phyloP scores from a whole-genome alignment of 2,888 invertebrate species.

The Chloroclysta siterata region DNA sequence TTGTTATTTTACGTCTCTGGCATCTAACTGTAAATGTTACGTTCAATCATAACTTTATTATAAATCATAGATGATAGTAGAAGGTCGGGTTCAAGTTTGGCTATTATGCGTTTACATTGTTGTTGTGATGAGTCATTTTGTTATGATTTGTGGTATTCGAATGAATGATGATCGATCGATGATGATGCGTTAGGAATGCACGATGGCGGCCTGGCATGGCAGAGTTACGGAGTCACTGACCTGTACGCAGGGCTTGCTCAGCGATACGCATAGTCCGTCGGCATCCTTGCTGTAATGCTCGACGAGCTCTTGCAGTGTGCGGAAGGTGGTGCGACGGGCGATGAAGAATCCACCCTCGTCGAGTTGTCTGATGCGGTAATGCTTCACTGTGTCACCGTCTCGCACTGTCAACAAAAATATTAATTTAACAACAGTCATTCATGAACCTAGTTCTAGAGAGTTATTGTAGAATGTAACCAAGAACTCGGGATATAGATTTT shows the following conservation, averaged over 20 bases:
- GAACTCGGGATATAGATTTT: neutral
- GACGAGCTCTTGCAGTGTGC: slow-evolving; percentile 98
- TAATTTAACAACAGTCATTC: neutral
- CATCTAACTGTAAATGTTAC: slow-evolving; percentile 45
- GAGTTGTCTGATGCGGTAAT: slow-evolving; percentile 98
- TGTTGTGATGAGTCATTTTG: slow-evolving; percentile 37
- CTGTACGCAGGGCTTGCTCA: slow-evolving; percentile 97
- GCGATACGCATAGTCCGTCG: slow-evolving; percentile 98
- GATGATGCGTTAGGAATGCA: slow-evolving; percentile 28
- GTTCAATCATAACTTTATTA: slow-evolving; percentile 48
- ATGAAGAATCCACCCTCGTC: slow-evolving; percentile 99
- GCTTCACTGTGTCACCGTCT: slow-evolving; percentile 99
- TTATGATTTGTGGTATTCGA: slow-evolving; percentile 31
- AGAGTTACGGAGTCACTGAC: slow-evolving; percentile 70
- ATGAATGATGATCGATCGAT: slow-evolving; percentile 32
- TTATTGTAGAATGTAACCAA: neutral
- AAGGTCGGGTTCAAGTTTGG: slow-evolving; percentile 49
- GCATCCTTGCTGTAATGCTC: slow-evolving; percentile 99
- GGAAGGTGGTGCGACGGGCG: slow-evolving; percentile 98
- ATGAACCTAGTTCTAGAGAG: neutral
- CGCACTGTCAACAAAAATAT: slow-evolving; percentile 88
- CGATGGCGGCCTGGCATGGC: slow-evolving; percentile 13
- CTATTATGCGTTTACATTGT: slow-evolving; percentile 37
- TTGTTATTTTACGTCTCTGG: slow-evolving; percentile 45
- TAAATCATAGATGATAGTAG: slow-evolving; percentile 43